Evolutionary conservation across 2,797 vertebrate genomes (phyloP).

Genomic region (Spinus pinus): DNA sequence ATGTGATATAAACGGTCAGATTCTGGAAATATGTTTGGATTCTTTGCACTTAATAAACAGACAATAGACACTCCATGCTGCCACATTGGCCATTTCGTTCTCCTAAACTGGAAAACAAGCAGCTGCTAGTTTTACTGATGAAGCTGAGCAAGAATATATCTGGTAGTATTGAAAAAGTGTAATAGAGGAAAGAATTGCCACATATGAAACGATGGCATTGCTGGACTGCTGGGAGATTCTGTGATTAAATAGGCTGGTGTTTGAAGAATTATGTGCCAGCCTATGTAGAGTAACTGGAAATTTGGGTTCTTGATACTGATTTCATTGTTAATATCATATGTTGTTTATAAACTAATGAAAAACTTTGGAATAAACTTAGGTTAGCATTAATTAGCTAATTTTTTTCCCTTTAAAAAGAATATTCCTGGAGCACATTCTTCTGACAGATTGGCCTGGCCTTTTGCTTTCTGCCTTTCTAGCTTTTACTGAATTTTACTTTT

Average conservation of each 20-base stretch:
- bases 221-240: background rate
- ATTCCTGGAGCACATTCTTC: background rate
- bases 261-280: background rate
- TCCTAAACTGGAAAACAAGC: background rate
- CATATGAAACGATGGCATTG: background rate
- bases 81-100: background rate
- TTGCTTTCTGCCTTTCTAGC: background rate
- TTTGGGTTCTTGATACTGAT: background rate
- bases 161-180: background rate
- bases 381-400: background rate
- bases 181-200: background rate
- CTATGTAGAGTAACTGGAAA: rapidly evolving
- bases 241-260: background rate
- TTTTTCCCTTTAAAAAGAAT: background rate
- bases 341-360: background rate
- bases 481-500: background rate
- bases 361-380: background rate
- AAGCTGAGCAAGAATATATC: background rate
- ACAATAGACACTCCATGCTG: background rate
- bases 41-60: background rate
- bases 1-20: background rate
- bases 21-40: background rate
- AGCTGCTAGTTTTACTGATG: background rate
- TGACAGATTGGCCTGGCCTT: background rate
- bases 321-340: background rate